Percentiles rank a stretch among this genome's conserved stretches.
Evolutionary conservation across 2,888 invertebrate genomes (phyloP).

Genomic region (Melinopterus prodromus): DNA sequence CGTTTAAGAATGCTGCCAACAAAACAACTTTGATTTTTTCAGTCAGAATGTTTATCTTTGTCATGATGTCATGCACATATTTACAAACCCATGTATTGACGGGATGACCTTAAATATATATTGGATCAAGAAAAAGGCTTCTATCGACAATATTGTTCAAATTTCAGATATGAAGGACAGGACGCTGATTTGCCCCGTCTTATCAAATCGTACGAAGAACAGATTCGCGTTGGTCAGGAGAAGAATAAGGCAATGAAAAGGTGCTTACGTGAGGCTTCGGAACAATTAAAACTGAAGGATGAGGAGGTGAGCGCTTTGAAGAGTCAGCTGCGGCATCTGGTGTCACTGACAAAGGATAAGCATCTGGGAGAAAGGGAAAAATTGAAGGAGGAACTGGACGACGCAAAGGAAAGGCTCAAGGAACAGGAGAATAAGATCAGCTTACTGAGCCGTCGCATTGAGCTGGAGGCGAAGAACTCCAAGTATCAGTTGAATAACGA

Average conservation of each 20-base stretch:
- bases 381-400: constrained; percentile 69
- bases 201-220: constrained; percentile 80
- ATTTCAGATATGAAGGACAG: constrained; percentile 73
- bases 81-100: neutral
- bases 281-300: constrained; percentile 74
- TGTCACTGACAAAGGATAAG: constrained; percentile 76
- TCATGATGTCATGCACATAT: neutral
- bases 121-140: neutral
- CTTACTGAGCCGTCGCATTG: constrained; percentile 72
- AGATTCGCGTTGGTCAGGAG: constrained; percentile 74
- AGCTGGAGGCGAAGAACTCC: constrained; percentile 77
- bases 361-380: constrained; percentile 79
- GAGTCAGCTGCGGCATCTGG: constrained; percentile 75
- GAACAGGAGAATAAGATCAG: constrained; percentile 72
- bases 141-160: neutral
- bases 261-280: constrained; percentile 69
- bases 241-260: constrained; percentile 74
- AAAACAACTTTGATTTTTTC: too few species aligned
- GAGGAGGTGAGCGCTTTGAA: constrained; percentile 70
- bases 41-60: neutral
- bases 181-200: constrained; percentile 81
- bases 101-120: neutral
- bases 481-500: constrained; percentile 76
- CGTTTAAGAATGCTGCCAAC: too few species aligned
- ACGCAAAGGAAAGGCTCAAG: constrained; percentile 64